Conservation (phyloP, 2,888 invertebrate genomes). For the Melipona bicolor region DNA sequence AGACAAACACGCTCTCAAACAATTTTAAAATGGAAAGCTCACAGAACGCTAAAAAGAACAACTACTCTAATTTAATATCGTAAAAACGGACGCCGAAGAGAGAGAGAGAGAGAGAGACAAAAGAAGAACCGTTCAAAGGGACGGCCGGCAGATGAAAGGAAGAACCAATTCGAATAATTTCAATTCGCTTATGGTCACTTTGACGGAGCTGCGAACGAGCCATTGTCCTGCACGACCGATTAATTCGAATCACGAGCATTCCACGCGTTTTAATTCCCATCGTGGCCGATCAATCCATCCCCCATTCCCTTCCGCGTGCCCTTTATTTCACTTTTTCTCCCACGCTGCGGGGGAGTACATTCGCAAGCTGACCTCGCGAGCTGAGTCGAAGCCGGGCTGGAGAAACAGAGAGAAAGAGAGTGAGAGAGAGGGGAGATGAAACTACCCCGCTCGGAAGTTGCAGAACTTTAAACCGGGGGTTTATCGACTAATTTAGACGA, state of each 20-base stretch:
- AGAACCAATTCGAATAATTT: constrained; percentile 22
- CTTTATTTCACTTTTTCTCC: constrained; percentile 49
- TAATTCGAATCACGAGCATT: constrained; percentile 50
- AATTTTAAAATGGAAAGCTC: too few relatives aligned
- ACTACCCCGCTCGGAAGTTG: constrained; percentile 55
- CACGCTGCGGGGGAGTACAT: constrained; percentile 41
- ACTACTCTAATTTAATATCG: not conserved
- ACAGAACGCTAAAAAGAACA: too few relatives aligned
- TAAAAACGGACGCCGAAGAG: not conserved
- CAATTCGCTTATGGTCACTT: constrained; percentile 21
- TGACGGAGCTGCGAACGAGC: constrained; percentile 25
- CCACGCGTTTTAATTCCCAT: constrained; percentile 38
- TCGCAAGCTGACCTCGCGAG: constrained; percentile 19
- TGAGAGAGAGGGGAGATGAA: not conserved
- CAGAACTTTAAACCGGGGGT: constrained; percentile 74
- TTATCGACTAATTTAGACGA: constrained; percentile 78
- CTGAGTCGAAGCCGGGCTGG: not conserved
- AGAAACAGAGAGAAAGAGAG: not conserved
- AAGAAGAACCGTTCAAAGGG: not conserved
- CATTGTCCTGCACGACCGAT: constrained; percentile 30
- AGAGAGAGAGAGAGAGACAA: too few relatives aligned
- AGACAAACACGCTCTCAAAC: too few relatives aligned
- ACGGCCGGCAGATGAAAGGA: not conserved
- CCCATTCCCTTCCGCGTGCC: not conserved
- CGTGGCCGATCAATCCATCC: constrained; percentile 32